Evolutionary conservation across 2,888 invertebrate species (phyloP).

Genomic region (Ashinkailepas kermadecensis): DNA sequence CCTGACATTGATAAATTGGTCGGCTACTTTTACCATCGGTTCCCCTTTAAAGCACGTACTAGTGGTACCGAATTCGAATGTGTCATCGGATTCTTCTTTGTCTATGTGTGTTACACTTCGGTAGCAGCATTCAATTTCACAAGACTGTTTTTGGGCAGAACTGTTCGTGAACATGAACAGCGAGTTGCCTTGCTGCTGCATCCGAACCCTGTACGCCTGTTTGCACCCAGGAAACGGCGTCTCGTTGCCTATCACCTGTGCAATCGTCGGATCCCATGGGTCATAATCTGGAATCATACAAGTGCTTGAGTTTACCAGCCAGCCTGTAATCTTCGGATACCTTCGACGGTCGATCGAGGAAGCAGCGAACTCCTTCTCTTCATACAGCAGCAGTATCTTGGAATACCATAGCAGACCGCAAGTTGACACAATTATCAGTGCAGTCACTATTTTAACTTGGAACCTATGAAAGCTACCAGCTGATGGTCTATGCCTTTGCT

Average conservation of each 20-base stretch:
- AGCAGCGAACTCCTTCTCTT: too few species aligned
- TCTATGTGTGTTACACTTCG: background rate
- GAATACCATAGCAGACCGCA: too few species aligned
- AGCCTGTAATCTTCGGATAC: background rate
- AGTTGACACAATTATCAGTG: too few species aligned
- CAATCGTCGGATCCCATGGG: background rate
- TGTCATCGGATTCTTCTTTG: background rate
- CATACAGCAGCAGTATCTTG: too few species aligned
- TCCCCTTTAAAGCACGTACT: background rate
- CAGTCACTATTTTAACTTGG: too few species aligned
- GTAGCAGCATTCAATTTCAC: background rate
- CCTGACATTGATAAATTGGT: background rate
- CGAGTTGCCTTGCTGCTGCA: background rate
- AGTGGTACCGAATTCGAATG: background rate
- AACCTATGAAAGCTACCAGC: too few species aligned
- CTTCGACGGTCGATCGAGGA: background rate
- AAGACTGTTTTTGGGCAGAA: background rate
- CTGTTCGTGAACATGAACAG: background rate
- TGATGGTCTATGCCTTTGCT: too few species aligned
- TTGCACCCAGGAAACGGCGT: background rate
- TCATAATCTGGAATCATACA: background rate
- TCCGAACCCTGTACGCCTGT: background rate
- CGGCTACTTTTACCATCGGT: background rate
- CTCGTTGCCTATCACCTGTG: background rate
- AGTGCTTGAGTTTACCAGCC: background rate